Base-by-base conservation (phyloP, 2,113 vertebrate genomes). In the Solea solea region DNA sequence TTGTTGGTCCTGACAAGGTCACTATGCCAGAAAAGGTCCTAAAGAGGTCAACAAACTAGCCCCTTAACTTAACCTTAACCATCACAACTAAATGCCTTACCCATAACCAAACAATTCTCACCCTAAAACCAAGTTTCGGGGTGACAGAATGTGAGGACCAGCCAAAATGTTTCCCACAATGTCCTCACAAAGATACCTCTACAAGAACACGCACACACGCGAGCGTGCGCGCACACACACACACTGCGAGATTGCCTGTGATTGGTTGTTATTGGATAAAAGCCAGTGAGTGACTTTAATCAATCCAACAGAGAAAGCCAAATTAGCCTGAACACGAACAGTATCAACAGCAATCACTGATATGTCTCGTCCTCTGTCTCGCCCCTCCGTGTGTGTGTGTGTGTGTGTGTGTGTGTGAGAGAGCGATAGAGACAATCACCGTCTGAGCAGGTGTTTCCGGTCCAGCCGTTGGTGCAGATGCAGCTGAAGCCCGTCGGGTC, bases 401-500 rank as follows among this genome's bases (percentile, higher is more conserved):
- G 50, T 51, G 50, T 52, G 1, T 54, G 9, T 14, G 7, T 1
- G 11, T 21, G 42, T 34, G 25, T 13, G 9, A 3, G 27, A 39
- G 28, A 27, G 21, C 21, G 56, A 9, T 25, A 5, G n/a, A n/a
- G 44, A 68, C 70, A 85, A 42, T 86, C 90, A 94, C 94, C 91
- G 5, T 91, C 82, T 57, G 89, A 54, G 56, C 94, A 95, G 58
- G 87, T 92, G 65, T 68, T 88, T 88, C 94, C 94, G 0, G 88
- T 94, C 94, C 94, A 95, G 70, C 83, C 82, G 4, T 90, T 66
- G 3, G 91, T 21, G 49, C 94, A 95, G 73, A 78, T 55, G 76
- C 94, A 95, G 68, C 82, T 91, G 81, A 94, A 95, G 46, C 92
- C 92, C 0, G 83, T 76, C 1, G 83, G 86, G 77, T 93, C 69